Percentiles rank a stretch among this genome's conserved stretches.
These are phyloP conservation scores for Argyrosomus japonicus DNA, from an alignment of 2,113 vertebrate genomes.

Conservation along the genomic window DNA sequence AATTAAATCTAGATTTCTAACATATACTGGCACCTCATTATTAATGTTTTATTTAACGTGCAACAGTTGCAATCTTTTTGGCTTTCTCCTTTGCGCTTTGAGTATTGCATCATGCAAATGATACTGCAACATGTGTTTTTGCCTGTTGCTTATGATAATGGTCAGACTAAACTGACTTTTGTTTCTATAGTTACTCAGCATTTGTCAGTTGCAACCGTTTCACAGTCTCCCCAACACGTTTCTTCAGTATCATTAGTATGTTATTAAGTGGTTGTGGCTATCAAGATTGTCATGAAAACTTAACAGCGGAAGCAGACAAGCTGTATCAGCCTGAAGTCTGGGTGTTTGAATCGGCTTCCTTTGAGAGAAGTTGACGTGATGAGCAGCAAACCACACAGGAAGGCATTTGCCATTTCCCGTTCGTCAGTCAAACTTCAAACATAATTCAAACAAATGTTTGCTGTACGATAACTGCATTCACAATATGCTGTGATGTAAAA, in stretches of 20 bases:
- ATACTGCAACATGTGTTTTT: neutral
- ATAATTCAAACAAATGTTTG: neutral
- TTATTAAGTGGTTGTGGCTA: neutral
- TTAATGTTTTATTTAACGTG: neutral
- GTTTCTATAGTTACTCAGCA: neutral
- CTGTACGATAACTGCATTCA: conserved; percentile 7
- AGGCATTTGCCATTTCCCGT: conserved; percentile 33
- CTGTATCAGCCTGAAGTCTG: neutral
- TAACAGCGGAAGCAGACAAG: neutral
- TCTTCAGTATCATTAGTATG: no score
- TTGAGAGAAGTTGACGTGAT: conserved; percentile 28
- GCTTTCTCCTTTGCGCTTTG: neutral
- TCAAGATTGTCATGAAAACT: neutral
- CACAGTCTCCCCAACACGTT: neutral
- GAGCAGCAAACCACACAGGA: conserved; percentile 64
- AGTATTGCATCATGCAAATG: neutral
- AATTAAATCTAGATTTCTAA: neutral
- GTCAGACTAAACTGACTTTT: neutral
- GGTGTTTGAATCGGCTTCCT: conserved; percentile 20
- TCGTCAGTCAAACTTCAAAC: conserved; percentile 5
- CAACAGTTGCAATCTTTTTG: neutral
- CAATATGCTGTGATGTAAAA: neutral
- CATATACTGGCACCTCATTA: neutral
- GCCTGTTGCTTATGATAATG: neutral
- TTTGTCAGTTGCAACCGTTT: no score